phyloP scores from a whole-genome alignment of 2,888 invertebrate genomes.

The Cheilosia grossa region DNA sequence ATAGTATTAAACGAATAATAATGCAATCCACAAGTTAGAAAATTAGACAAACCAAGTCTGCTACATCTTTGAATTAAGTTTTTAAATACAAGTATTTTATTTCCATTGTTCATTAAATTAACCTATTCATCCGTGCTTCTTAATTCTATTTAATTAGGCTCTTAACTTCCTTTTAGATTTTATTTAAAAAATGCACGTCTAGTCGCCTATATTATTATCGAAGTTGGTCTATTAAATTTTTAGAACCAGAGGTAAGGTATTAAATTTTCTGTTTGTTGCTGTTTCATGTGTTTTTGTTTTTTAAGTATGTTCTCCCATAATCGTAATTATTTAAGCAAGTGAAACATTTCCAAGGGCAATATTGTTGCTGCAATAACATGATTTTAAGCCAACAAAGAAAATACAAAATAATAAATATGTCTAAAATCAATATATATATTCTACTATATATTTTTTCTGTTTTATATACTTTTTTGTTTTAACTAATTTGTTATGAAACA shows the following conservation, averaged over 20 bases:
- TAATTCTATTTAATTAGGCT: too few relatives aligned
- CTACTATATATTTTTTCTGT: constrained; percentile 72
- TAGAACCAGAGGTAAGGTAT: constrained; percentile 42
- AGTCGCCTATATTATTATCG: neutral
- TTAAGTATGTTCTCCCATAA: constrained; percentile 6
- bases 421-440: constrained; percentile 76
- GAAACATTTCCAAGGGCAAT: constrained; percentile 37
- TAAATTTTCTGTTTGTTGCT: constrained; percentile 74
- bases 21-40: too few relatives aligned
- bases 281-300: constrained; percentile 59
- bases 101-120: too few relatives aligned
- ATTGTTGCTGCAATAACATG: constrained; percentile 31
- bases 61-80: too few relatives aligned
- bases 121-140: too few relatives aligned
- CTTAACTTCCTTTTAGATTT: too few relatives aligned
- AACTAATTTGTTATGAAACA: constrained; percentile 77
- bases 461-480: constrained; percentile 73
- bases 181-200: neutral
- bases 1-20: too few relatives aligned
- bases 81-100: too few relatives aligned
- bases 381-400: constrained; percentile 41
- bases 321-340: constrained; percentile 25
- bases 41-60: too few relatives aligned
- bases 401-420: constrained; percentile 64
- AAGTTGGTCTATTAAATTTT: neutral